Evolutionary conservation across 1,140 invertebrate species (phyloP), one percentile per base, ranked within the genome.

Genomic region (Heliothis subflexa): DNA sequence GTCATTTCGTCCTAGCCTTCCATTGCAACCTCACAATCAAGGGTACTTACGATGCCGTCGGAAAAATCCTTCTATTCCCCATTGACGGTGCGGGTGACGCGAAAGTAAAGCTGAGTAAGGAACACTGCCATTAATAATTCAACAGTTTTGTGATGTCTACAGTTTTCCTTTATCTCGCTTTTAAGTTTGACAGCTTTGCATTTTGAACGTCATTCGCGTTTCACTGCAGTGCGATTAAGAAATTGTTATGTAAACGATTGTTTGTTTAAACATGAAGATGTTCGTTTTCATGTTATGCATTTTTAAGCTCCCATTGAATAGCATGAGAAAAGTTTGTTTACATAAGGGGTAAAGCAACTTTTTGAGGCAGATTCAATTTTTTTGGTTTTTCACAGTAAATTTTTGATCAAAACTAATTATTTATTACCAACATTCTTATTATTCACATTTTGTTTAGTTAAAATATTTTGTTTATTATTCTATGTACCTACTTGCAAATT

Each of bases 31-130:
- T 94, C 18, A 94, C 91, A 0, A 89, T 94, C 25, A 89, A 88
- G 81, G 91, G 91, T 62, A 86, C 88, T 71, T 94, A 94, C 64
- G 87, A 87, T 4, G 93, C 93, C 3, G 71, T 83, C 0, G 93
- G 91, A n/a, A 88, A 81, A 76, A 84, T 94, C 28, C 81, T 94
- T 5, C 75, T 92, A 11, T 94, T 94, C 78, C 89, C 89, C 5
- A 92, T 94, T 13, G 88, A 94, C 61, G 93, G 93, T 47, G 91
- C 90, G 45, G 93, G 93, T 4, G 86, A 93, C 11, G 93, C 93
- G 9, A 92, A 90, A 86, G 83, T 94, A 10, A 92, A 88, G 87
- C 70, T 93, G 47, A 91, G 93, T 94, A 83, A 88, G 89, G 82
- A 66, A 52, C 57, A 64, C 10, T 45, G 3, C n/a, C 7, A 62